Base-by-base conservation (phyloP, 2,113 vertebrate genomes). In the Laticauda laticaudata region DNA sequence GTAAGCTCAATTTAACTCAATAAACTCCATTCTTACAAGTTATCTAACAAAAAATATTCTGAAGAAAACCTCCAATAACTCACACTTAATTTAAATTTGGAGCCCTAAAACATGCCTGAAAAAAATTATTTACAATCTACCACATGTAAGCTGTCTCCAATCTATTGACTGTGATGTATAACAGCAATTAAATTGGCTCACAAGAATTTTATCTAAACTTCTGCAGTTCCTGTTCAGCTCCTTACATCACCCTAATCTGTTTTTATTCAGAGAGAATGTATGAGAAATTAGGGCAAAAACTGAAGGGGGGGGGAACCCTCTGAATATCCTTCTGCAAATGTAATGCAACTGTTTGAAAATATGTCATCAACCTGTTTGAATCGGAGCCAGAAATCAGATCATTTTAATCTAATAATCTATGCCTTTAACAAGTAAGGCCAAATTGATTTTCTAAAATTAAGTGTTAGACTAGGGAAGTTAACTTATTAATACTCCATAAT, bases 361-460 rank as follows among this genome's bases (percentile, higher is more conserved):
- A 96, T 93, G 92, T 93, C 54, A 88, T 92, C 39, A 86, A 95
- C 93, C 95, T 69, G 96, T 93, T 95, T 96, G 95, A 94, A 95
- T 92, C 59, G 93, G 91, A 94, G 95, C 95, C 91, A 95, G 92
- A 94, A 97, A 92, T 93, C 97, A 95, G 95, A 96, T 96, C 92
- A 95, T 93, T 90, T 96, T 95, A 93, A 97, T 96, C 94, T 96
- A 97, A 96, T 96, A 95, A 91, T 93, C 95, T 94, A 96, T 95
- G 96, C 95, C 94, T 96, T 48, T 97, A 96, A 96, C 92, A 97
- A 96, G 91, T 88, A 95, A 96, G 94, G 94, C 90, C 57, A 94
- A 96, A 96, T 94, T 95, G 94, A 96, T 97, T 96, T 94, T 93
- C 81, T 94, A 93, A 92, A 96, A 97, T 95, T 95, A 96, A 96